Percentiles rank a stretch among this genome's conserved stretches.
phyloP scores from a whole-genome alignment of 2,888 invertebrate species.

The Dryomyza anilis region DNA sequence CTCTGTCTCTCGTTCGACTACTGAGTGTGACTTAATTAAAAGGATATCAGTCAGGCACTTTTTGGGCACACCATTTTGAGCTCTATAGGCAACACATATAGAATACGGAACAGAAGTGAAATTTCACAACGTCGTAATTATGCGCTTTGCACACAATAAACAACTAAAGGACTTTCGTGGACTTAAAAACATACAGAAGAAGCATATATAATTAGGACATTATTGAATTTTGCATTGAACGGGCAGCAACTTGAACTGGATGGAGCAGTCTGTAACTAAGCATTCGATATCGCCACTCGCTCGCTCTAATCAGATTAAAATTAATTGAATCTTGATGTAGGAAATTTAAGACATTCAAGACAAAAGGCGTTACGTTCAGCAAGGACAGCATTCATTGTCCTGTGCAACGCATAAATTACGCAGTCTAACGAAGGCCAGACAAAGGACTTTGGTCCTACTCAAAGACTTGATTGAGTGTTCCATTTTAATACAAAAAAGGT shows the following conservation, averaged over 20 bases:
- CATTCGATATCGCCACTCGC: neutral
- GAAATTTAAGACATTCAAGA: constrained; percentile 10
- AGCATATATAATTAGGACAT: neutral
- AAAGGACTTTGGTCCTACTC: no score
- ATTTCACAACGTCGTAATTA: neutral
- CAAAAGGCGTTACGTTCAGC: neutral
- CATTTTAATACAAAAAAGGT: no score
- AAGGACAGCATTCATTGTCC: neutral
- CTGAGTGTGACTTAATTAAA: neutral
- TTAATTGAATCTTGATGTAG: constrained; percentile 17
- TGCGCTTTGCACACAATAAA: constrained; percentile 5
- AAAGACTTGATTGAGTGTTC: no score
- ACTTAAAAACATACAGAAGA: neutral
- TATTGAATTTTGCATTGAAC: neutral
- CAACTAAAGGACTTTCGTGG: neutral
- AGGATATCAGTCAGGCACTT: neutral
- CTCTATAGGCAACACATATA: neutral
- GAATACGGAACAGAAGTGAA: neutral
- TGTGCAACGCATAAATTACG: no score
- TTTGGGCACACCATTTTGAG: no score
- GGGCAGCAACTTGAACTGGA: neutral
- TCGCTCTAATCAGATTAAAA: constrained; percentile 11
- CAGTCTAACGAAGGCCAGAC: no score
- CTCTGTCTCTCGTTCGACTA: no score
- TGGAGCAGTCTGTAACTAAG: no score